Conservation (phyloP, 2,797 vertebrate species). For the Myotis pilosus region DNA sequence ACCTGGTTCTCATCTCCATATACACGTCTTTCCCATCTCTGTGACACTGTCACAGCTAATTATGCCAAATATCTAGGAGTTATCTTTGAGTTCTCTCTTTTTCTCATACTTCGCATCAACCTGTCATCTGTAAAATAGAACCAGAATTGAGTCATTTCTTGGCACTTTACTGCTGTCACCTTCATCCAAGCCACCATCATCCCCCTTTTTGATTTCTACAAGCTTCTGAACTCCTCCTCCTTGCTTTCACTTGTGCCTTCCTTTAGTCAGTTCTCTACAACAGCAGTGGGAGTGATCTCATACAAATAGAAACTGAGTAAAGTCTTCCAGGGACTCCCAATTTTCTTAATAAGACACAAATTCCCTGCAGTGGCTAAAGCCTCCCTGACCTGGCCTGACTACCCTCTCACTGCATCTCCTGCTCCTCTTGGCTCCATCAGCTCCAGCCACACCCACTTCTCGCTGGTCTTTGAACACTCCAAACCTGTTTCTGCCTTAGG, state of each 20-base stretch:
- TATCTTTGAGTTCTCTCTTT: not conserved
- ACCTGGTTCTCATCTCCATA: not conserved
- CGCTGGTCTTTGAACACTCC: not conserved
- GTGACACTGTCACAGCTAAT: not conserved
- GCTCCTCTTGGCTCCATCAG: not conserved
- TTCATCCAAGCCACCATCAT: not conserved
- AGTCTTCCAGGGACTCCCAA: not conserved
- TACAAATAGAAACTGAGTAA: not conserved
- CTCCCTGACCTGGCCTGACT: not conserved
- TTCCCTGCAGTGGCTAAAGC: not conserved
- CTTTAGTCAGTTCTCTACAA: not conserved
- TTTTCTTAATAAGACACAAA: not conserved
- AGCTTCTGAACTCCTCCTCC: not conserved
- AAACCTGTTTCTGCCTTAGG: not conserved
- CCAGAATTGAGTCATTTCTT: not conserved
- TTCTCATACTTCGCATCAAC: not conserved
- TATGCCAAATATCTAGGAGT: not conserved
- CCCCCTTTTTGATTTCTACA: not conserved
- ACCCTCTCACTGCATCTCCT: not conserved
- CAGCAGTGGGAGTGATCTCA: not conserved
- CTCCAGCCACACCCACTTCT: not conserved
- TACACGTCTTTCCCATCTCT: not conserved
- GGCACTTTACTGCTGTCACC: not conserved
- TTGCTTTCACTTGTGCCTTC: not conserved
- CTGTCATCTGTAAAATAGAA: not conserved